Percentiles rank a stretch among this genome's conserved stretches.
Evolutionary conservation across 2,113 vertebrate species (phyloP).

Genomic region (Cervus canadensis): DNA sequence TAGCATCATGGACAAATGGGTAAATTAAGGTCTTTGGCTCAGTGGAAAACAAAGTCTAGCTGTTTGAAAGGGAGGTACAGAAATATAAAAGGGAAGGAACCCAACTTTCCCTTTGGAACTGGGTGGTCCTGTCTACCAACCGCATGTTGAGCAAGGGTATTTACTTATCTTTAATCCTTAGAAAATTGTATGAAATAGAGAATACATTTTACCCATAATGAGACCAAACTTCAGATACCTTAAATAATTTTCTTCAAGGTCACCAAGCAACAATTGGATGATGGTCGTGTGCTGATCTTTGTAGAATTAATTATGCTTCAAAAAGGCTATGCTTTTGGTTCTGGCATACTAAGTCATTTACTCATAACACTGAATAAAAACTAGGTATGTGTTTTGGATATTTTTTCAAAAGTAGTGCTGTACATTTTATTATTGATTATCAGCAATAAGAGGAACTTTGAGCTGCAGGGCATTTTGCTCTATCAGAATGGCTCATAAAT

Average conservation of each 20-base stretch:
- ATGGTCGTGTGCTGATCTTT: not conserved
- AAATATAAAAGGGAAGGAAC: not conserved
- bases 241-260: not conserved
- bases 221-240: not conserved
- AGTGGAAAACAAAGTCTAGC: not conserved
- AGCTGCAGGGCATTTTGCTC: not conserved
- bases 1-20: not conserved
- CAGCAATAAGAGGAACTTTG: not conserved
- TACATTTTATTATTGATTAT: not conserved
- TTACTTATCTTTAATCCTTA: not conserved
- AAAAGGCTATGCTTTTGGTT: not conserved
- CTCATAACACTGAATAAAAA: not conserved
- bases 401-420: not conserved
- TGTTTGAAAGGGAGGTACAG: not conserved
- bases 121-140: not conserved
- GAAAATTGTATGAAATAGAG: not conserved
- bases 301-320: not conserved
- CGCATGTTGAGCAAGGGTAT: not conserved
- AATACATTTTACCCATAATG: not conserved
- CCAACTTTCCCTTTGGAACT: not conserved
- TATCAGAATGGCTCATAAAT: not conserved
- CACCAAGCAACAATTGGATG: not conserved
- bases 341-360: not conserved
- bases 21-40: not conserved
- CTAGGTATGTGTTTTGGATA: not conserved